Evolutionary conservation across 2,797 vertebrate species (phyloP), one percentile per base, ranked within the genome.

Genomic region (Bovichtus diacanthus): DNA sequence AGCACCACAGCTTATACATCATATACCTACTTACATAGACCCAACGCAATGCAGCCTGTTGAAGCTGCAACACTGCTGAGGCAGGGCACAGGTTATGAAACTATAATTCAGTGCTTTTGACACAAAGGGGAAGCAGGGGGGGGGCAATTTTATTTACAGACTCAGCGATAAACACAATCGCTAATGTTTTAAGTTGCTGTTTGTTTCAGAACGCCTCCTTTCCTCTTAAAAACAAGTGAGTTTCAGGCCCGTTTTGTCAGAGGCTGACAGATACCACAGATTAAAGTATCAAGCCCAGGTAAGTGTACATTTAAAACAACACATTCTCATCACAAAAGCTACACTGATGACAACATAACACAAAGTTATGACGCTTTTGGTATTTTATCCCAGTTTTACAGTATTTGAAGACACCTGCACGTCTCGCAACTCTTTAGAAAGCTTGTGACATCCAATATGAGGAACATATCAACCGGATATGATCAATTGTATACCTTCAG

Each of bases 31-130:
- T 8, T 34, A 34, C 34, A 34, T 31, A 34, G 31, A 9, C 5
- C 55, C 2, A 15, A 13, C 23, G 21, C 21, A 51, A 23, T 5
- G 36, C 47, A 56, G 29, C 7, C 46, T 56, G 72, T 43, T 46
- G 49, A 36, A 18, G 55, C 60, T 46, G 6, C n/a, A 55, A 13
- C 23, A 62, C 60, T 53, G 41, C 61, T 9, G 18, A 61, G 25
- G 74, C 8, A 19, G 53, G 7, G 2, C 8, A 4, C 19, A 29
- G 49, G 36, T 74, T 78, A 84, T 80, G 73, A 80, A 84, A 76
- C 67, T 12, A 78, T 75, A 74, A 84, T 18, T 87, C 76, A 72
- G 38, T 21, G 61, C 16, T 55, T 61, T 25, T 41, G 47, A 59
- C 54, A 73, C 16, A n/a, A n/a, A 2, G 15, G 7, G 15, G 19